These are phyloP conservation scores for Caenorhabditis latens DNA, from an alignment of 1,140 invertebrate genomes.

Conservation along the genomic window DNA sequence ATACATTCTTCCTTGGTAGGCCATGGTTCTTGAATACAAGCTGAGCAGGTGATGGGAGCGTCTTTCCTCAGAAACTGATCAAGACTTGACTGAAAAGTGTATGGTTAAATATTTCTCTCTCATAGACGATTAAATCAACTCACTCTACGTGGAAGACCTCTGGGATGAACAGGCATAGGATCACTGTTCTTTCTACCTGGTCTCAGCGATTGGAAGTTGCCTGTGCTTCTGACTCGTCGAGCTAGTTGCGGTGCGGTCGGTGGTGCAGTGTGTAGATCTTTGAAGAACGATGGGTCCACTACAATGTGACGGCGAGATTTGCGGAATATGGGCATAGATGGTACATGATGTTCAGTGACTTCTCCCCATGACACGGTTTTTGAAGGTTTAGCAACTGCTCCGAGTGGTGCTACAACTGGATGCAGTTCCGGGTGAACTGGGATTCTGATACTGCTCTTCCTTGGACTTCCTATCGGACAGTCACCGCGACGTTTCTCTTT, in stretches of 20 bases:
- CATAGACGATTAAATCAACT: background rate
- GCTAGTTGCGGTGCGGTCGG: background rate
- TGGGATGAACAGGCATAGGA: background rate
- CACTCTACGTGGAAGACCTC: background rate
- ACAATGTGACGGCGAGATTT: background rate
- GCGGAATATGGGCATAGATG: background rate
- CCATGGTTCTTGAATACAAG: background rate
- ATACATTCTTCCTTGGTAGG: background rate
- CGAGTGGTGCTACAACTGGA: background rate
- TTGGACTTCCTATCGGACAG: slow-evolving; percentile 13
- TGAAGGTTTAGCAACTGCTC: background rate
- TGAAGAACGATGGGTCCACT: background rate
- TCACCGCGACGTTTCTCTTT: background rate
- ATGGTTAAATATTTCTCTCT: background rate
- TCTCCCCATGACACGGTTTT: slow-evolving; percentile 7
- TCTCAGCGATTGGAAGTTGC: background rate
- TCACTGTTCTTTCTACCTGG: slow-evolving; percentile 1
- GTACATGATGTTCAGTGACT: background rate
- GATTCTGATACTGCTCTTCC: background rate
- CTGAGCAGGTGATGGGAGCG: background rate
- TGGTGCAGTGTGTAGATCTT: background rate
- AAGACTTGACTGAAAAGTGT: background rate
- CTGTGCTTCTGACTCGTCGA: background rate
- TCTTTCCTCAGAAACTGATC: background rate
- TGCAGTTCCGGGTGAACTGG: background rate